These are phyloP conservation scores for Hemicordylus capensis DNA, from an alignment of 2,113 vertebrate genomes.

Conservation along the genomic window DNA sequence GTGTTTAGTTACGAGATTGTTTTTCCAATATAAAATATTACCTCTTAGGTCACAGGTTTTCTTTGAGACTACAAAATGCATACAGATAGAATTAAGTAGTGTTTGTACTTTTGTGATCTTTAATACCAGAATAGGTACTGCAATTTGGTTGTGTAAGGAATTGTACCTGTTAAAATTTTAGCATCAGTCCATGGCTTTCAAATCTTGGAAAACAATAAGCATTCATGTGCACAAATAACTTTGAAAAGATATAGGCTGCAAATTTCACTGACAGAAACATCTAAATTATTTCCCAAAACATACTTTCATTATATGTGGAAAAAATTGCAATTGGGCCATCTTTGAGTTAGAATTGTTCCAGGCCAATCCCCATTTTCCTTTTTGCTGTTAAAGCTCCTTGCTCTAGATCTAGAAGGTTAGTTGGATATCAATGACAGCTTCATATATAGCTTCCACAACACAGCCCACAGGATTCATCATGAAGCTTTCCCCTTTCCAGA, in stretches of 20 bases:
- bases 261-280: conserved; percentile 9
- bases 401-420: not conserved
- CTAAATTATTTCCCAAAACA: not conserved
- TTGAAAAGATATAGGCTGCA: not conserved
- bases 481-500: not conserved
- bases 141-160: not conserved
- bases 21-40: not conserved
- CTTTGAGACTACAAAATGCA: not conserved
- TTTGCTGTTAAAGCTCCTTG: not conserved
- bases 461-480: not conserved
- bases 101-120: not conserved
- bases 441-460: not conserved
- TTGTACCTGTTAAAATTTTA: not conserved
- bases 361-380: not conserved
- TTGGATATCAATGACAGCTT: not conserved
- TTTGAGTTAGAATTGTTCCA: not conserved
- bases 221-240: not conserved
- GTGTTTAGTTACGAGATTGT: not conserved
- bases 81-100: not conserved
- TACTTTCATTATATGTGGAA: not conserved
- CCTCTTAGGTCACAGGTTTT: not conserved
- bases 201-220: not conserved
- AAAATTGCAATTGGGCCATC: not conserved
- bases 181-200: not conserved
- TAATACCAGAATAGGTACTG: not conserved